Evolutionary conservation across 2,888 invertebrate genomes (phyloP).

Genomic region (Brachypalpus laphriformis): DNA sequence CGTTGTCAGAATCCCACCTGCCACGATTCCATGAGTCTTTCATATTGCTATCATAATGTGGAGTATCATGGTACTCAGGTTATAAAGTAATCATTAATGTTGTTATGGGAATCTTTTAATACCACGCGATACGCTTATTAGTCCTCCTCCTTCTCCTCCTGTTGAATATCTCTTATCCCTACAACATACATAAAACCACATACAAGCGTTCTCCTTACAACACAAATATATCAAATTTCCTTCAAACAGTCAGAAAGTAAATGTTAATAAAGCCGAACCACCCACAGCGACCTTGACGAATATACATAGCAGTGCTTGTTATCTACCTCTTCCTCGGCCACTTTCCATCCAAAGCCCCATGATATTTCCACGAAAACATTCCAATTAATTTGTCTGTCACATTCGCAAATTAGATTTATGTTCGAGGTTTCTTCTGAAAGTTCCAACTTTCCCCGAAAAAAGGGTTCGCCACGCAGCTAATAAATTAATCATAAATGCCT

Average conservation of each 20-base stretch:
- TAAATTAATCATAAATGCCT: constrained; percentile 71
- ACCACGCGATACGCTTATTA: no score
- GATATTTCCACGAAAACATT: constrained; percentile 18
- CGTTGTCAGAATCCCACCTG: no score
- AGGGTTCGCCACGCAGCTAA: constrained; percentile 50
- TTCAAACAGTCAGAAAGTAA: background rate
- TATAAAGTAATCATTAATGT: no score
- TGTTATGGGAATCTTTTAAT: no score
- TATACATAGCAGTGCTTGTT: background rate
- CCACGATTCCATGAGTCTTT: no score
- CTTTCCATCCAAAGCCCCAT: background rate
- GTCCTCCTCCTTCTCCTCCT: background rate
- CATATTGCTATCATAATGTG: no score
- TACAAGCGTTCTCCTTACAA: background rate
- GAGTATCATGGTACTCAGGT: no score
- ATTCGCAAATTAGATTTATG: constrained; percentile 52
- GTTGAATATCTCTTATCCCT: background rate
- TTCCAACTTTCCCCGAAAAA: background rate
- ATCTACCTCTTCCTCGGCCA: background rate
- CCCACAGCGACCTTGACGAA: background rate
- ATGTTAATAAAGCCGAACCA: background rate
- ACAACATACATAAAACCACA: background rate
- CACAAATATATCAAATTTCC: background rate
- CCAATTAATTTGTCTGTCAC: constrained; percentile 62
- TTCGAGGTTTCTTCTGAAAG: background rate